A percentile compares a stretch with the other conserved stretches of the same genome.
phyloP scores from a whole-genome alignment of 1,140 invertebrate species.

The Drosophila pallidifrons region DNA sequence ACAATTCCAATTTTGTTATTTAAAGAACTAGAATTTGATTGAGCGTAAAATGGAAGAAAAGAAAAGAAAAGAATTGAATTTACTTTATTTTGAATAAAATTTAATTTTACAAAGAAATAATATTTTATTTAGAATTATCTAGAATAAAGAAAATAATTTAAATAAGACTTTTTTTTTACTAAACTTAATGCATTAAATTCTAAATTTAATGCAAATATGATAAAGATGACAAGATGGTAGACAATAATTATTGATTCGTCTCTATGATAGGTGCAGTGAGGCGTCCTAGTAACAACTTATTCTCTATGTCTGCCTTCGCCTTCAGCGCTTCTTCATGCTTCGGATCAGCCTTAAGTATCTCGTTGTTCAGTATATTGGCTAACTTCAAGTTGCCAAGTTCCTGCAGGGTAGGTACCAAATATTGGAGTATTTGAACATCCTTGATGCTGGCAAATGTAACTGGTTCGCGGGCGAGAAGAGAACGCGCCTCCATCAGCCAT shows the following conservation, averaged over 20 bases:
- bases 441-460: constrained; percentile 25
- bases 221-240: no score
- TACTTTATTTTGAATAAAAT: no score
- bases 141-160: no score
- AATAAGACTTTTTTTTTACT: no score
- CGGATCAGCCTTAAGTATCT: constrained; percentile 49
- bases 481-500: constrained; percentile 96
- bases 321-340: constrained; percentile 37
- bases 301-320: constrained; percentile 36
- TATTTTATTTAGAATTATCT: no score
- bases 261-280: background rate
- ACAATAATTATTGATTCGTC: background rate
- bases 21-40: no score
- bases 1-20: no score
- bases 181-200: no score
- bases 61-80: no score
- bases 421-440: constrained; percentile 46
- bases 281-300: constrained; percentile 32
- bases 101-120: no score
- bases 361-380: constrained; percentile 55
- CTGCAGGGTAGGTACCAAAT: constrained; percentile 34
- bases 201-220: no score
- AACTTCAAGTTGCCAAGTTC: constrained; percentile 57
- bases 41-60: no score
- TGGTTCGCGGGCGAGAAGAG: background rate